Conservation (phyloP, 1,140 invertebrate species). For the Philotrypesis tridentata region DNA sequence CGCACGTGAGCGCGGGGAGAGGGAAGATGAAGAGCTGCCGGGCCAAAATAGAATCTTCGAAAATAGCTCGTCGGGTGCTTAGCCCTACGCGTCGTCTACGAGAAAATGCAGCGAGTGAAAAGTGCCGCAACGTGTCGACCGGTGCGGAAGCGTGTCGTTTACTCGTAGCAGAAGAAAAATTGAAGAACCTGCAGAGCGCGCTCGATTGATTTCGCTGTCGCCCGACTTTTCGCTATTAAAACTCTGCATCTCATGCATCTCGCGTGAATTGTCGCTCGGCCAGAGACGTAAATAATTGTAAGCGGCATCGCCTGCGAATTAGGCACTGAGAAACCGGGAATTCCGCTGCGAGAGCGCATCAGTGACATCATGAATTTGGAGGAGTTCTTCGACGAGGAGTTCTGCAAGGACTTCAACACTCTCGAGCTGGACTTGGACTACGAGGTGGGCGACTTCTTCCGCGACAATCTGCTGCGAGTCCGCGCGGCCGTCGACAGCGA, state of each 20-base stretch:
- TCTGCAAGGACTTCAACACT: conserved; percentile 33
- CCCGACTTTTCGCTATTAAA: too few relatives aligned
- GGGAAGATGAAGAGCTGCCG: background rate
- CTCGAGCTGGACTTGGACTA: conserved; percentile 53
- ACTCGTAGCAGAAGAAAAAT: background rate
- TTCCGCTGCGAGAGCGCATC: too few relatives aligned
- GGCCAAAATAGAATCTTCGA: conserved; percentile 61
- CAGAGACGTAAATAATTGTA: too few relatives aligned
- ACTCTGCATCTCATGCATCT: too few relatives aligned
- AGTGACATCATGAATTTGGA: background rate
- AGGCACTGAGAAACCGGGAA: too few relatives aligned
- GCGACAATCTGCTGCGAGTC: conserved; percentile 60
- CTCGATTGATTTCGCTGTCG: too few relatives aligned
- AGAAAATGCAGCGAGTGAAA: conserved; percentile 16
- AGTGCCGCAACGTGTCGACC: background rate
- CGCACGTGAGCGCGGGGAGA: background rate
- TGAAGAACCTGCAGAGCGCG: too few relatives aligned
- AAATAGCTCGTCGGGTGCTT: conserved; percentile 58
- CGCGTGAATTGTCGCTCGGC: too few relatives aligned
- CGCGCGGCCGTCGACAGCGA: conserved; percentile 55
- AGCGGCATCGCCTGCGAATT: too few relatives aligned
- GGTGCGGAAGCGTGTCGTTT: conserved; percentile 9
- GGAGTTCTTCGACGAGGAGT: background rate
- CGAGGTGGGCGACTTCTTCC: conserved; percentile 64
- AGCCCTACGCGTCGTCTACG: background rate